Conservation (phyloP, 2,888 invertebrate genomes). For the Incurvaria masculella region DNA sequence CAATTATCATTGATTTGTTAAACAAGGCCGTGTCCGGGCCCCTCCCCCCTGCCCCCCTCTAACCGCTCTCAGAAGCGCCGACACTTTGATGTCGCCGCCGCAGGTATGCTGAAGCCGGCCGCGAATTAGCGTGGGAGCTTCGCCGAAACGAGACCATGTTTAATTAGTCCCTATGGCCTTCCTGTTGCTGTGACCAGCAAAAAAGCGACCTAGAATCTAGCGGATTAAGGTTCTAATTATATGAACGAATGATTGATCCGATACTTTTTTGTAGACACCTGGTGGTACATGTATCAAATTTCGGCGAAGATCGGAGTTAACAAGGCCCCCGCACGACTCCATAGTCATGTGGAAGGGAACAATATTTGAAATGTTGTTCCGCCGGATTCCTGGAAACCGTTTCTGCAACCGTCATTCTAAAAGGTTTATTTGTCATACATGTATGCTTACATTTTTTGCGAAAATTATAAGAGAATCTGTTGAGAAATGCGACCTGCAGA, state of each 20-base stretch:
- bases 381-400: no score
- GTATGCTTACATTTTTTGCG: no score
- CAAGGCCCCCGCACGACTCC: no score
- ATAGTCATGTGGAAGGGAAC: no score
- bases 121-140: conserved; percentile 8
- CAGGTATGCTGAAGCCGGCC: background rate
- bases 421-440: no score
- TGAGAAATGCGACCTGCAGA: no score
- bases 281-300: background rate
- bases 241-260: background rate
- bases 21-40: conserved; percentile 26
- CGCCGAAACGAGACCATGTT: conserved; percentile 4
- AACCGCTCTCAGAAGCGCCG: background rate
- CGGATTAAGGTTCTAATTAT: background rate
- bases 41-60: no score
- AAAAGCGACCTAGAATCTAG: background rate
- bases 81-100: background rate
- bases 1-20: conserved; percentile 48
- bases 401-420: no score
- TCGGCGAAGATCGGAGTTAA: no score
- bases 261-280: background rate
- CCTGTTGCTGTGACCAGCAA: background rate
- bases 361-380: no score
- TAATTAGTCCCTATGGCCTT: conserved; percentile 7
- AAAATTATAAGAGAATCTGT: no score